A percentile compares a stretch with the other conserved stretches of the same genome.
Evolutionary conservation across 1,140 invertebrate species (phyloP).

Genomic region (Sarcophaga peregrina): DNA sequence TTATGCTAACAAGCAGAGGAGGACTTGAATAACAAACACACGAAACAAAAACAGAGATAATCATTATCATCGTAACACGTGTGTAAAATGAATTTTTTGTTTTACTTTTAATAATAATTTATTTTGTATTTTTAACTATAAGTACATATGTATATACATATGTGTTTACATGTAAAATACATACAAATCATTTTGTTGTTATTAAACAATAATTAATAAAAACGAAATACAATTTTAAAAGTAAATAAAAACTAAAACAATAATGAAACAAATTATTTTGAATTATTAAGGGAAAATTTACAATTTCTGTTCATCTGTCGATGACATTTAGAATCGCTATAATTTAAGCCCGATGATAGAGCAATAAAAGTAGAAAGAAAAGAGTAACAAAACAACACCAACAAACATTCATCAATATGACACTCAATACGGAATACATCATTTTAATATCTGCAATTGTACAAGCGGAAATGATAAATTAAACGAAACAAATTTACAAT

Average conservation of each 20-base stretch:
- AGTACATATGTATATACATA: too few relatives aligned
- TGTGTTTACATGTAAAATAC: too few relatives aligned
- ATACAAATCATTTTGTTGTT: too few relatives aligned
- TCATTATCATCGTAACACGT: too few relatives aligned
- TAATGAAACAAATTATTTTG: not conserved
- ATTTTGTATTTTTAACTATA: too few relatives aligned
- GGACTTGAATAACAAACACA: too few relatives aligned
- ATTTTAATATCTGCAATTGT: not conserved
- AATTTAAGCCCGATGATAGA: not conserved
- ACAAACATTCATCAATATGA: conserved; percentile 9
- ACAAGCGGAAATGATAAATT: conserved; percentile 5
- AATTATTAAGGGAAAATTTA: not conserved
- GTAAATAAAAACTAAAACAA: not conserved
- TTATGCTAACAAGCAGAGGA: too few relatives aligned
- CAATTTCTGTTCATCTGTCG: not conserved
- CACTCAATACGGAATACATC: not conserved
- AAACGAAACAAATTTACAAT: not conserved
- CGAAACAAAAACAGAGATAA: too few relatives aligned
- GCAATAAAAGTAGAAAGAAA: not conserved
- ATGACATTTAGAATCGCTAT: not conserved
- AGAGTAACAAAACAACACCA: not conserved
- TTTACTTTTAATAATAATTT: too few relatives aligned
- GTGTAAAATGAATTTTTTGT: too few relatives aligned
- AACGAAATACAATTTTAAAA: not conserved
- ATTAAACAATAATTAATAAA: too few relatives aligned